Conservation (phyloP, 2,797 vertebrate species). For the Chanos chanos region DNA sequence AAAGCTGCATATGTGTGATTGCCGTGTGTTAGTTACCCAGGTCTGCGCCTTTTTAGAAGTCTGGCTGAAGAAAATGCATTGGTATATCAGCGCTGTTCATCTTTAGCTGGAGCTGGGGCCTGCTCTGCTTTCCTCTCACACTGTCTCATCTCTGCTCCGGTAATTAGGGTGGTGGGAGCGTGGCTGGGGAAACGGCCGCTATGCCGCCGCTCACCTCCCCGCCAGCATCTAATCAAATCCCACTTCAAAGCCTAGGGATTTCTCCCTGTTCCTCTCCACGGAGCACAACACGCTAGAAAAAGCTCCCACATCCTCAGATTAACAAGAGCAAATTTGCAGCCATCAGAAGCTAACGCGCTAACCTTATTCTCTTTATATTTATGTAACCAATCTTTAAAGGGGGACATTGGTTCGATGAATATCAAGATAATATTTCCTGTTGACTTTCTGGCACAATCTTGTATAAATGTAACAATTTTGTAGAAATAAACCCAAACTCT, state of each 20-base stretch:
- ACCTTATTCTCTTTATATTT: too few relatives aligned
- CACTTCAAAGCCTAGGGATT: slow-evolving; percentile 68
- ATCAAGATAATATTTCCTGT: too few relatives aligned
- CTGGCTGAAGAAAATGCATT: too few relatives aligned
- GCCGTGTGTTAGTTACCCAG: too few relatives aligned
- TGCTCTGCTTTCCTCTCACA: slow-evolving; percentile 6
- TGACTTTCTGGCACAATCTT: too few relatives aligned
- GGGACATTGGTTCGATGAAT: too few relatives aligned
- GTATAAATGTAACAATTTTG: too few relatives aligned
- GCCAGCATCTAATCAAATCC: slow-evolving; percentile 65
- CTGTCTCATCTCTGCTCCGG: slow-evolving; percentile 21
- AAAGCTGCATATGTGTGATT: too few relatives aligned
- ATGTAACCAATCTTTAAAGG: too few relatives aligned
- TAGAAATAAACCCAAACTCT: too few relatives aligned
- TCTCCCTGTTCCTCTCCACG: slow-evolving; percentile 42
- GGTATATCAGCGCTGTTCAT: slow-evolving; percentile 7
- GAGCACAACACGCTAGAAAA: slow-evolving; percentile 9
- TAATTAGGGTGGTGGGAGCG: slow-evolving; percentile 46
- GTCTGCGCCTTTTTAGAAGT: too few relatives aligned
- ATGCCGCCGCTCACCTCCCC: slow-evolving; percentile 44
- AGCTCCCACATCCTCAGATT: neutral
- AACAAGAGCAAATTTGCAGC: neutral
- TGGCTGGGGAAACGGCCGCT: slow-evolving; percentile 23
- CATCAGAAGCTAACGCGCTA: slow-evolving; percentile 5
- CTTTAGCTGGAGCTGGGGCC: slow-evolving; percentile 8